Percentiles rank a stretch among this genome's conserved stretches.
These are phyloP conservation scores for Ochotona princeps DNA, from an alignment of 2,113 vertebrate species.

Conservation along the genomic window DNA sequence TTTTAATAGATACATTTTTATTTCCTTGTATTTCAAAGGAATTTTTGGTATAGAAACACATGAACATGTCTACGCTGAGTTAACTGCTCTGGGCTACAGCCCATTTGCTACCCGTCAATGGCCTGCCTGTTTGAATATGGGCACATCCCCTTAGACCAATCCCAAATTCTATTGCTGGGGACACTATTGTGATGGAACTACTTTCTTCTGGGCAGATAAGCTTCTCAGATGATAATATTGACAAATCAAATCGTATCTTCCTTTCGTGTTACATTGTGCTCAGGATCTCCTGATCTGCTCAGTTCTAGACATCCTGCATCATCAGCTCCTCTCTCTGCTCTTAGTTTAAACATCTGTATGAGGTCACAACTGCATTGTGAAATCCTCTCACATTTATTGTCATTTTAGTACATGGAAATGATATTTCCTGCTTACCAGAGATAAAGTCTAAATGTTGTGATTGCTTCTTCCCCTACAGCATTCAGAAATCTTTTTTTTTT, in stretches of 20 bases:
- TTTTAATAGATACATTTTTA: background rate
- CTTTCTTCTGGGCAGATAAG: slow-evolving; percentile 12
- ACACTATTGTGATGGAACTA: background rate
- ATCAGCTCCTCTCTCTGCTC: background rate
- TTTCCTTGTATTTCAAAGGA: background rate
- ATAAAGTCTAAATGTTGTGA: slow-evolving; percentile 47
- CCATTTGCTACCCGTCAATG: background rate
- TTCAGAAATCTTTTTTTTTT: slow-evolving; percentile 45
- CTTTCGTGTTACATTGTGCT: slow-evolving; percentile 24
- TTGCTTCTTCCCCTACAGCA: background rate
- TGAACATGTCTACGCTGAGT: background rate
- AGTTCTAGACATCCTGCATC: background rate
- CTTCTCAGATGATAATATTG: slow-evolving; percentile 30
- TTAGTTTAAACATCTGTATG: slow-evolving; percentile 56
- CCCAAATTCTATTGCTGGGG: background rate
- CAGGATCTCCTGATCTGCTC: slow-evolving; percentile 30
- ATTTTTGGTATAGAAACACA: background rate
- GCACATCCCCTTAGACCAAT: background rate
- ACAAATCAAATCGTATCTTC: slow-evolving; percentile 39
- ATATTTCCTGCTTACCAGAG: slow-evolving; percentile 58
- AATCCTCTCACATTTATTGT: slow-evolving; percentile 49
- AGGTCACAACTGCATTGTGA: slow-evolving; percentile 30
- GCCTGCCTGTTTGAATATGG: background rate
- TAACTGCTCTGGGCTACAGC: background rate
- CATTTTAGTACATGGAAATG: slow-evolving; percentile 54